Evolutionary conservation across 2,888 invertebrate genomes (phyloP).

Genomic region (Nomada ferruginata): DNA sequence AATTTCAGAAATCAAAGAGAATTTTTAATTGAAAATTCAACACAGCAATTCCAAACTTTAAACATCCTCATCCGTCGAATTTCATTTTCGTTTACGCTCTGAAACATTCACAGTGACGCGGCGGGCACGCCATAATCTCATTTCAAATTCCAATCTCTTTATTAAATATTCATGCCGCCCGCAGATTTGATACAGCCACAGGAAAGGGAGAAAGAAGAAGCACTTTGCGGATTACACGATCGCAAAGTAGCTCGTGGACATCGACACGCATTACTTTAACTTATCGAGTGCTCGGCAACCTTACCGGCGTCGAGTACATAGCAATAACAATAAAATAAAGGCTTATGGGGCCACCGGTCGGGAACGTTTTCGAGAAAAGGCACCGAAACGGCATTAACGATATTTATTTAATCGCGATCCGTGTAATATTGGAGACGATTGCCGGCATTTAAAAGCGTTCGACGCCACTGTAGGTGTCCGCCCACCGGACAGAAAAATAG

Average conservation of each 20-base stretch:
- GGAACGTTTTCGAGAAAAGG: slow-evolving; percentile 71
- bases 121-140: neutral
- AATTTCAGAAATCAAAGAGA: slow-evolving; percentile 3
- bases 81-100: neutral
- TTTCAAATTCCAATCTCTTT: neutral
- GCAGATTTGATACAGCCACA: neutral
- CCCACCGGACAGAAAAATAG: slow-evolving; percentile 51
- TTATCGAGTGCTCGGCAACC: slow-evolving; percentile 61
- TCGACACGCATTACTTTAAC: slow-evolving; percentile 66
- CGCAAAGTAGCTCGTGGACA: slow-evolving; percentile 61
- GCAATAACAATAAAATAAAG: slow-evolving; percentile 76
- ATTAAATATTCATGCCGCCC: neutral
- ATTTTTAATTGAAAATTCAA: neutral
- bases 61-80: neutral
- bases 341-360: slow-evolving; percentile 67
- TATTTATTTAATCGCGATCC: slow-evolving; percentile 71
- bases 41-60: neutral
- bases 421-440: slow-evolving; percentile 66
- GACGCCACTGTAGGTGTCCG: slow-evolving; percentile 47
- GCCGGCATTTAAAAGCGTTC: slow-evolving; percentile 65
- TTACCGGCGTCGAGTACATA: slow-evolving; percentile 48
- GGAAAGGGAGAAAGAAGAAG: neutral
- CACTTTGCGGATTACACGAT: slow-evolving; percentile 19
- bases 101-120: too few species aligned
- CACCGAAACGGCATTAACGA: slow-evolving; percentile 70